Evolutionary conservation across 2,888 invertebrate species (phyloP).

Genomic region (Microctonus brassicae): DNA sequence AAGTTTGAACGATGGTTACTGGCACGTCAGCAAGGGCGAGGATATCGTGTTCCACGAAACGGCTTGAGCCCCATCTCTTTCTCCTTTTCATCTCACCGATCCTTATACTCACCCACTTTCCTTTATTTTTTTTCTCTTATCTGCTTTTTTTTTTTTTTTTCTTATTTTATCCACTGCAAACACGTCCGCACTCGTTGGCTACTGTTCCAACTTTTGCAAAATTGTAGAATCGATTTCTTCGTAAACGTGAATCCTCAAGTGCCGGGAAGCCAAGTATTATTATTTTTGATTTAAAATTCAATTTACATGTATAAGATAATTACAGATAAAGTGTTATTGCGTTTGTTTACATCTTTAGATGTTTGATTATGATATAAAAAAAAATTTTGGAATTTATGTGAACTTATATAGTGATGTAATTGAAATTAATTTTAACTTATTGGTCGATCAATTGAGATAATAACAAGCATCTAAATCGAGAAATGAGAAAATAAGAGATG

Average conservation of each 20-base stretch:
- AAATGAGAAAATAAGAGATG: slow-evolving; percentile 9
- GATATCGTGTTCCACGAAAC: slow-evolving; percentile 32
- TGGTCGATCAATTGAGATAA: slow-evolving; percentile 25
- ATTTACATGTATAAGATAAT: background rate
- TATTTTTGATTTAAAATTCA: background rate
- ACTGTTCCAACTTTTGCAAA: slow-evolving; percentile 21
- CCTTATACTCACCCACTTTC: background rate
- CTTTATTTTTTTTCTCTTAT: slow-evolving; percentile 1
- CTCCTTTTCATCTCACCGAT: background rate
- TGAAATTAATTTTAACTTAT: slow-evolving; percentile 10
- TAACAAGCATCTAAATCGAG: slow-evolving; percentile 24
- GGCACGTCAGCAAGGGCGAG: slow-evolving; percentile 25
- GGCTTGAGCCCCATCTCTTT: slow-evolving; percentile 22
- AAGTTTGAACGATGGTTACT: background rate
- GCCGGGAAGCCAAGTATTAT: slow-evolving; percentile 13
- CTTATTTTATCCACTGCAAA: background rate
- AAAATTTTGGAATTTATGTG: too few species aligned
- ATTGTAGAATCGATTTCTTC: slow-evolving; percentile 26
- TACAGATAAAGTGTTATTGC: background rate
- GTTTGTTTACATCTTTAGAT: too few species aligned
- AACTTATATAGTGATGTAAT: background rate
- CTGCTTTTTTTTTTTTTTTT: background rate
- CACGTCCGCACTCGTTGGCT: slow-evolving; percentile 19
- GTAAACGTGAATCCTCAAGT: slow-evolving; percentile 9
- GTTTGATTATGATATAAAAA: too few species aligned